Base-by-base conservation (phyloP, 2,113 vertebrate species). In the Aplodontia rufa region DNA sequence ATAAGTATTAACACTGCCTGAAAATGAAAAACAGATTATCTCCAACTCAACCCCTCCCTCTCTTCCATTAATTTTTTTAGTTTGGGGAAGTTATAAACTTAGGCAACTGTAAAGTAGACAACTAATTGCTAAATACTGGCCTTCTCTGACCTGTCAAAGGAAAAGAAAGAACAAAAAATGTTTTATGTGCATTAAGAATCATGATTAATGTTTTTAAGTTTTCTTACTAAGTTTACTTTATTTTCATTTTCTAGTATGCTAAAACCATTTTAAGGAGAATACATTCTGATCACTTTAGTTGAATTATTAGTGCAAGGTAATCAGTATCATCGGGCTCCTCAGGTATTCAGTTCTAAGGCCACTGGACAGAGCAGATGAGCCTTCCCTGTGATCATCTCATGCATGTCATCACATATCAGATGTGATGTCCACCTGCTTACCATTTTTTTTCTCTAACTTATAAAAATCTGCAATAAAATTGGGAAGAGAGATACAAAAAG, bases 11-110 rank as follows among this genome's bases (percentile, higher is more conserved):
- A 98, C 97, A 75, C 78, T 32, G 81, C 71, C 80, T 86, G 96
- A 96, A 97, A 98, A 98, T 97, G 90, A 97, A 98, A 98, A 97
- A 96, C 95, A 98, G 98, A 99, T 99, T 98, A 98, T 98, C 97
- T 98, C 97, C 97, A 98, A 98, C 98, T 98, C 98, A 98, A 96
- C 97, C 69, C 96, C 96, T 93, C 96, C 96, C 74, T 69, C 47
- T 90, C 74, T 79, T 76, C 5, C 40, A 55, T 74, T 86, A 40
- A n/a, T 79, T 68, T 47, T 47, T 83, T 83, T 89, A 75, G 68
- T 87, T 53, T 90, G 26, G 32, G 22, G 26, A 3, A 49, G 24
- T 42, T 45, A 74, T 98, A 97, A 96, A 97, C 96, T 71, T 82
- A 97, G 97, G 97, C 97, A 98, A 97, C 97, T 98, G 84, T 96